Base-by-base conservation (phyloP, 2,888 invertebrate species). In the Graphium colonna region DNA sequence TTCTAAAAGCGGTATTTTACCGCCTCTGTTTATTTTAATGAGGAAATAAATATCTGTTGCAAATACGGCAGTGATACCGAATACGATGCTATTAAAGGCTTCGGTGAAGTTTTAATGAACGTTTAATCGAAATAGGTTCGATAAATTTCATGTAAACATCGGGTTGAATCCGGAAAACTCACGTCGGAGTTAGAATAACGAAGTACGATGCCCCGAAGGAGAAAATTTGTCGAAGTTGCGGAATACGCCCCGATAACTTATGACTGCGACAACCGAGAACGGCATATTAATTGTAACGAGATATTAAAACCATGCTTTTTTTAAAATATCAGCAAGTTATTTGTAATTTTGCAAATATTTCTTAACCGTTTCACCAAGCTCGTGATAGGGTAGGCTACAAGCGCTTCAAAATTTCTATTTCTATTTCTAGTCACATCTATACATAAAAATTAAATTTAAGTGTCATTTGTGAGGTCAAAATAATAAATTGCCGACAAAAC, bases 51-150 rank as follows among this genome's bases (percentile, higher is more conserved):
- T 58, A 51, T 53, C 40, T 62, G 44, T 39, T 59, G 60, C 38
- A 69, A 71, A 71, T 67, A 71, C 63, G 59, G 58, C 63, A 53
- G 55, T 55, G 61, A 60, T 67, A 74, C 70, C 70, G 60, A 71
- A 75, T 71, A 66, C 69, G 67, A 66, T 64, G 60, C 63, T 63
- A 68, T 68, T 69, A 73, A 68, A 66, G 64, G 65, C 67, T 65
- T 62, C 57, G 57, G 52, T 58, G 58, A 82, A 82, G 78, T 82
- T 83, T 76, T 79, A 82, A 83, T 79, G 73, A 81, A 72, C 68
- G 62, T 64, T 68, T 64, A 67, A 68, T 67, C 63, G 59, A 62
- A 54, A 65, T 60, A 60, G 61, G 61, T 58, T 64, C 44, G 33
- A 49, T 53, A 52, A 52, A 47, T 53, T 48, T 43, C 60, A 62